Evolutionary conservation across 2,888 invertebrate genomes (phyloP).

Genomic region (Alloplasta piceator): DNA sequence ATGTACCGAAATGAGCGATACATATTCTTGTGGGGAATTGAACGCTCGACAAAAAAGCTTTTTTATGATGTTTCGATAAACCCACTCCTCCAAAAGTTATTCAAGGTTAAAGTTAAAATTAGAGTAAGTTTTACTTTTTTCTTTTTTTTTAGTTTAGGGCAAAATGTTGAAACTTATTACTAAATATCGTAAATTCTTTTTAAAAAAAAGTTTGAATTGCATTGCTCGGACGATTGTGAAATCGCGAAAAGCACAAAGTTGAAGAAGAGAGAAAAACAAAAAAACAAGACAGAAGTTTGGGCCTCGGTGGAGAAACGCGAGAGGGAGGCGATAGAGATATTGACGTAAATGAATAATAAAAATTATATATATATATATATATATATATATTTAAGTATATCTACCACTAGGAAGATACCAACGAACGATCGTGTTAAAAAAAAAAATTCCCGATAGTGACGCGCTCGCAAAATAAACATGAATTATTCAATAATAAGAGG

Average conservation of each 20-base stretch:
- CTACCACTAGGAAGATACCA: conserved; percentile 24
- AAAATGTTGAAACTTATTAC: no score
- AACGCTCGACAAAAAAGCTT: no score
- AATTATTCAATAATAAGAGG: neutral
- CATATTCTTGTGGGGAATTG: no score
- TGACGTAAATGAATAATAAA: conserved; percentile 15
- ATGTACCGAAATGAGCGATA: no score
- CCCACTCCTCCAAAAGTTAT: no score
- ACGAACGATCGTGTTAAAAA: conserved; percentile 24
- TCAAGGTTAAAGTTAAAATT: no score
- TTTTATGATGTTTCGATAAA: no score
- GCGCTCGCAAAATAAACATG: neutral
- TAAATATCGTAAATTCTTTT: no score
- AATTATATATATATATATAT: neutral
- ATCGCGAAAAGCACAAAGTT: neutral
- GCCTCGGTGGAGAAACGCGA: conserved; percentile 9
- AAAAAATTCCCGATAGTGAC: conserved; percentile 31
- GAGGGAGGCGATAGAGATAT: conserved; percentile 42
- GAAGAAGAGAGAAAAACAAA: conserved; percentile 1
- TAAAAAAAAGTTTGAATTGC: no score
- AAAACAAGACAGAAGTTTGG: conserved; percentile 12
- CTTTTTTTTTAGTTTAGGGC: no score
- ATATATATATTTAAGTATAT: no score
- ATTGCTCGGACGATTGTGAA: neutral
- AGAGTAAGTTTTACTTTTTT: no score